These are phyloP conservation scores for Ceramica pisi DNA, from an alignment of 2,888 invertebrate genomes.

Conservation along the genomic window DNA sequence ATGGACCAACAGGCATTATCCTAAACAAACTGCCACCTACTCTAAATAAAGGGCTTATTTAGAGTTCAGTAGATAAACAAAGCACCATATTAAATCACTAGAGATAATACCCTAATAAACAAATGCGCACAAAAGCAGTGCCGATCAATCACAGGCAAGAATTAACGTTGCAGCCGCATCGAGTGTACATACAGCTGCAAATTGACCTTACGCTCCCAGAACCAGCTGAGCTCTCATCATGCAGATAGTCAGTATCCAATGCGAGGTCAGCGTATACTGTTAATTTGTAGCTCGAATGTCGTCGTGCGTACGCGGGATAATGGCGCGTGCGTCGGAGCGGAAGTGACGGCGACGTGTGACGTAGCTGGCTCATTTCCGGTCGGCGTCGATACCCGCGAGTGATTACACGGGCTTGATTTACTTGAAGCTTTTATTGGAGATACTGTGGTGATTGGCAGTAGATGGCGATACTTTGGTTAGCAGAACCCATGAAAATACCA, in stretches of 20 bases:
- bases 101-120: conserved; percentile 29
- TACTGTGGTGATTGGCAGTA: conserved; percentile 11
- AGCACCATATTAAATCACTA: conserved; percentile 21
- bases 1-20: not conserved
- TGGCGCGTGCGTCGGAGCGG: conserved; percentile 57
- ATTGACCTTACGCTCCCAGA: not conserved
- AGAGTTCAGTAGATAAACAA: not conserved
- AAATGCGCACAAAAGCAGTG: conserved; percentile 27
- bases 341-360: conserved; percentile 60
- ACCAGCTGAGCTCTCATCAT: not conserved
- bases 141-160: conserved; percentile 53
- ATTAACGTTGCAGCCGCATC: conserved; percentile 49
- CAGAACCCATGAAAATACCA: not conserved
- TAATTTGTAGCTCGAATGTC: not conserved
- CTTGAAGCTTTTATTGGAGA: conserved; percentile 23
- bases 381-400: conserved; percentile 36
- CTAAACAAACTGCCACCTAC: not conserved
- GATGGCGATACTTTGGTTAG: not conserved
- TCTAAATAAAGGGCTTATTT: conserved; percentile 16
- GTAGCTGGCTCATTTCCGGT: conserved; percentile 57
- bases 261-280: not conserved
- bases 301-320: conserved; percentile 39
- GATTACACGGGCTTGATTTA: conserved; percentile 43
- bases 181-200: conserved; percentile 6
- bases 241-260: not conserved